phyloP scores from a whole-genome alignment of 2,113 vertebrate genomes.

The Oplegnathus fasciatus region DNA sequence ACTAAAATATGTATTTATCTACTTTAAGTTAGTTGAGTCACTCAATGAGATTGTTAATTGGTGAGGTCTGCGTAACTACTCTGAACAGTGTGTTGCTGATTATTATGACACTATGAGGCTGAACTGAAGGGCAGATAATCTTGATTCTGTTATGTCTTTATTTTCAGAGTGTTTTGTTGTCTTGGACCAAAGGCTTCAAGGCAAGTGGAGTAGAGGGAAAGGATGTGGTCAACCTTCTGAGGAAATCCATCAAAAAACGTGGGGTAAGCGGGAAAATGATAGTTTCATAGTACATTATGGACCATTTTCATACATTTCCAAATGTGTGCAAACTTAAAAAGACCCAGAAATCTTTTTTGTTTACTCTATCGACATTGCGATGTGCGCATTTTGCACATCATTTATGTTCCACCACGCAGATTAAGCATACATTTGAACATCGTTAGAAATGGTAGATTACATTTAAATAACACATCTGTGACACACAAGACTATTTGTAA shows the following conservation, averaged over 20 bases:
- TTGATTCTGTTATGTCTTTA: not conserved
- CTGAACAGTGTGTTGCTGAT: too few relatives aligned
- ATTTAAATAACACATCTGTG: too few relatives aligned
- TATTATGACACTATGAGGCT: not conserved
- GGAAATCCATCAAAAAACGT: constrained; percentile 91
- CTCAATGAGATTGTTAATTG: not conserved
- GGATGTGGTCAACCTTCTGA: constrained; percentile 91
- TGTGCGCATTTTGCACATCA: too few relatives aligned
- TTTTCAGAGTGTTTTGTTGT: constrained; percentile 90
- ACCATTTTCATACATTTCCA: not conserved
- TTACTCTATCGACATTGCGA: too few relatives aligned
- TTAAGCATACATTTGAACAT: too few relatives aligned
- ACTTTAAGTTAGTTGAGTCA: not conserved
- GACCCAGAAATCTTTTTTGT: not conserved
- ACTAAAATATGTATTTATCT: too few relatives aligned
- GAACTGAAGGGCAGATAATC: not conserved
- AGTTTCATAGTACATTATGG: not conserved
- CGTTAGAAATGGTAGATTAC: too few relatives aligned
- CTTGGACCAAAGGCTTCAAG: constrained; percentile 96
- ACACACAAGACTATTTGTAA: too few relatives aligned
- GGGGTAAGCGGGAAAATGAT: constrained; percentile 84
- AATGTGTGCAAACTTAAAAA: not conserved
- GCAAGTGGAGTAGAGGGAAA: constrained; percentile 93
- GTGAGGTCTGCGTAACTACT: not conserved
- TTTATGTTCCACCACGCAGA: too few relatives aligned